Evolutionary conservation across 2,797 vertebrate species (phyloP), one percentile per base, ranked within the genome.

Genomic region (Helarctos malayanus): DNA sequence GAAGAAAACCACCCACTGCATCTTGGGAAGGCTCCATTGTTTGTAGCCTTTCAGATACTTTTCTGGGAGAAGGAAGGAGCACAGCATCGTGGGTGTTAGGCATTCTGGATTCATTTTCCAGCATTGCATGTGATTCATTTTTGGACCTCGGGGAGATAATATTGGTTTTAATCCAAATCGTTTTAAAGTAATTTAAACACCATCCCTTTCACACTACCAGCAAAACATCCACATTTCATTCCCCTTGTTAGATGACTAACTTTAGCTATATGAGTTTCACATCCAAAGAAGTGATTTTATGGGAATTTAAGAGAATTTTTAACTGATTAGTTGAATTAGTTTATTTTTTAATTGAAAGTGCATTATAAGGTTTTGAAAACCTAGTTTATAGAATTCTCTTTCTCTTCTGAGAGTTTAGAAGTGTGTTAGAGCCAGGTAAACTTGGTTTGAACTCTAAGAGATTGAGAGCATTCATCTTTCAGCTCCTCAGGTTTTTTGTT

Each of bases 171-270:
- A 87, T 96, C 71, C 71, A 92, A 41, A 86, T 95, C 68, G 76
- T n/a, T 96, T 94, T 82, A 49, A 93, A 96, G 57, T 93, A 93
- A 89, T 92, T 97, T 94, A 94, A 89, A 75, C 29, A 56, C 61
- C 10, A 45, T 61, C 32, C 59, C 23, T 94, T 47, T 96, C 63
- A 61, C 16, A 47, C 69, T 82, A 2, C 18, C 29, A 56, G 38
- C 47, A 90, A 94, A 84, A 88, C 16, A 92, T 88, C 41, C 32
- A 84, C 68, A 65, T 56, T 94, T 94, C 69, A 82, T 92, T 61
- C 4, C 18, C 32, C 52, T 49, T 56, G 41, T 69, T 93, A 82
- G 35, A 41, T 84, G 84, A 80, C 56, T 68, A 32, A 69, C 68
- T 94, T 68, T 68, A 91, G 5, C 16, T 82, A 15, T 94, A 25